phyloP scores from a whole-genome alignment of 1,140 invertebrate species.

The Chlorops oryzae region DNA sequence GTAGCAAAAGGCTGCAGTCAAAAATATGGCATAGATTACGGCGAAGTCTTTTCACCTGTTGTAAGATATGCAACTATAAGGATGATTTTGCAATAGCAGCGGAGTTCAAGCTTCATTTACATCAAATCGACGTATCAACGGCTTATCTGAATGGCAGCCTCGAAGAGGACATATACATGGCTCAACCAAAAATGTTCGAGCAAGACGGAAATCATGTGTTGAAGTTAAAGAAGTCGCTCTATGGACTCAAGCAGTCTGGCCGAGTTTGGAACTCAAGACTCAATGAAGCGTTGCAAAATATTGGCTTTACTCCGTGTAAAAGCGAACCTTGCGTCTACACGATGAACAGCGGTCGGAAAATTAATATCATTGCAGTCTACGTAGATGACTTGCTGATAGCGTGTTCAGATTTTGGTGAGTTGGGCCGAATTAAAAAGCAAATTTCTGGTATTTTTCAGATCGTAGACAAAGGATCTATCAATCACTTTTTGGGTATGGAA shows the following conservation, averaged over 20 bases:
- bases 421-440: conserved; percentile 4
- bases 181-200: neutral
- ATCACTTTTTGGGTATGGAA: conserved; percentile 35
- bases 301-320: conserved; percentile 7
- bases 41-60: conserved; percentile 41
- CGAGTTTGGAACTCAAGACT: conserved; percentile 25
- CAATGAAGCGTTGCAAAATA: conserved; percentile 8
- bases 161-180: neutral
- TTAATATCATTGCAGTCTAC: conserved; percentile 11
- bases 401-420: neutral
- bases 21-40: conserved; percentile 28
- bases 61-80: conserved; percentile 28
- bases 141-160: conserved; percentile 1
- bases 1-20: conserved; percentile 36
- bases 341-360: conserved; percentile 24
- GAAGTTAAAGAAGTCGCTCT: conserved; percentile 24
- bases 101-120: neutral
- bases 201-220: conserved; percentile 3
- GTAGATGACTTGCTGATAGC: conserved; percentile 10
- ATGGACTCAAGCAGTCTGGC: conserved; percentile 31
- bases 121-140: neutral
- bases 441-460: conserved; percentile 26
- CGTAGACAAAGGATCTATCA: conserved; percentile 17
- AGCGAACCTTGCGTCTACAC: conserved; percentile 17
- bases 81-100: conserved; percentile 21